These are phyloP conservation scores for Notolabrus celidotus DNA, from an alignment of 2,797 vertebrate genomes.

Conservation along the genomic window DNA sequence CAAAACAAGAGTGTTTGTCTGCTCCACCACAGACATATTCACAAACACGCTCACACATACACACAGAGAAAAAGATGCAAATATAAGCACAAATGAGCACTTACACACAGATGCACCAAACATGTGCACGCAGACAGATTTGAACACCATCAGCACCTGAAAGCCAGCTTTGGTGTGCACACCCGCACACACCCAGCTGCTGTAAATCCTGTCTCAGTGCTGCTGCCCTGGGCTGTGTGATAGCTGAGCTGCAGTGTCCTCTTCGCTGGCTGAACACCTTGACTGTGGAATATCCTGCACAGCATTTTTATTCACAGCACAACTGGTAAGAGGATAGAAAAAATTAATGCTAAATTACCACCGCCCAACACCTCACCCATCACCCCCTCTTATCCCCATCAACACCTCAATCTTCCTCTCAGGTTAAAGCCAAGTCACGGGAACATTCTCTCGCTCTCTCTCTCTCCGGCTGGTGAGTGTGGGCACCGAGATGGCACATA, in stretches of 20 bases:
- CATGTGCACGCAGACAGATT: slow-evolving; percentile 38
- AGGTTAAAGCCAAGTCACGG: slow-evolving; percentile 75
- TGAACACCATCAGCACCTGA: neutral
- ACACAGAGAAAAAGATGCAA: slow-evolving; percentile 41
- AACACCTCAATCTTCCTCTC: slow-evolving; percentile 31
- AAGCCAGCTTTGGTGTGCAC: slow-evolving; percentile 37
- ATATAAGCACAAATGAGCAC: slow-evolving; percentile 64
- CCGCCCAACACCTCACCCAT: neutral
- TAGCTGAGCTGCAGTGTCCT: slow-evolving; percentile 74
- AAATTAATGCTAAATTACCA: slow-evolving; percentile 58
- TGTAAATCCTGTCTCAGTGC: slow-evolving; percentile 58
- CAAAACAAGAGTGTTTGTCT: slow-evolving; percentile 55
- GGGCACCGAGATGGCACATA: slow-evolving; percentile 77
- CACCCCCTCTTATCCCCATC: neutral
- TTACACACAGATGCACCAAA: slow-evolving; percentile 35
- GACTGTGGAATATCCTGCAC: slow-evolving; percentile 75
- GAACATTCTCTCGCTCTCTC: slow-evolving; percentile 64
- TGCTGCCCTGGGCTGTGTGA: slow-evolving; percentile 73
- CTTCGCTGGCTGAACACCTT: slow-evolving; percentile 67
- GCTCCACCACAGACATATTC: slow-evolving; percentile 36
- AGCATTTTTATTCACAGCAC: slow-evolving; percentile 78
- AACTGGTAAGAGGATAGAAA: slow-evolving; percentile 64
- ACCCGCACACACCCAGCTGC: slow-evolving; percentile 54
- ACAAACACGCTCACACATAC: slow-evolving; percentile 13
- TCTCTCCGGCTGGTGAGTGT: slow-evolving; percentile 64